These are phyloP conservation scores for Cancer borealis DNA, from an alignment of 2,888 invertebrate species.

Conservation along the genomic window DNA sequence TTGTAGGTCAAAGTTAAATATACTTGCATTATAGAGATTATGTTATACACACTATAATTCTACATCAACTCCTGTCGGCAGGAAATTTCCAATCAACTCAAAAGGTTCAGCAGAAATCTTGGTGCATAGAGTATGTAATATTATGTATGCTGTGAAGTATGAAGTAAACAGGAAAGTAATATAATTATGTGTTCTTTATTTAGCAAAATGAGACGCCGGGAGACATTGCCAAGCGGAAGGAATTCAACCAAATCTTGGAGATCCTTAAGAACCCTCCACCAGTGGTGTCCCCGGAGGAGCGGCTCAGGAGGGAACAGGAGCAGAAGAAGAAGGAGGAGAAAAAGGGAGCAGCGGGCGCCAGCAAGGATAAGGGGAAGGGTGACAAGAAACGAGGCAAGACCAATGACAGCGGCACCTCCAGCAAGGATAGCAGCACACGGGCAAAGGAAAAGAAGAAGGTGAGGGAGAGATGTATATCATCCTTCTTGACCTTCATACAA, in stretches of 20 bases:
- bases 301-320: constrained; percentile 79
- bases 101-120: not conserved
- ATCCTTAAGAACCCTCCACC: constrained; percentile 85
- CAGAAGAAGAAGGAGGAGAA: constrained; percentile 80
- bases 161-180: not conserved
- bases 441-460: constrained; percentile 82
- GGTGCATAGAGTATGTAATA: not conserved
- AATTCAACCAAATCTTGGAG: constrained; percentile 89
- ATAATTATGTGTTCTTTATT: constrained; percentile 65
- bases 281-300: constrained; percentile 78
- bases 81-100: not conserved
- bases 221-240: constrained; percentile 93
- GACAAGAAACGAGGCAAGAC: constrained; percentile 80
- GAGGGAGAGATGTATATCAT: not conserved
- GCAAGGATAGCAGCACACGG: constrained; percentile 80
- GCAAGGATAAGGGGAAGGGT: constrained; percentile 77
- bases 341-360: constrained; percentile 79
- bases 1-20: not conserved
- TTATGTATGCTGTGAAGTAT: not conserved
- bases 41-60: not conserved
- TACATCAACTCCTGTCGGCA: not conserved
- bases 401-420: constrained; percentile 81
- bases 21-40: not conserved
- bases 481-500: not conserved
- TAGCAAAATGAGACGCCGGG: constrained; percentile 91